Conservation (phyloP, 2,113 vertebrate genomes). For the Aix galericulata region DNA sequence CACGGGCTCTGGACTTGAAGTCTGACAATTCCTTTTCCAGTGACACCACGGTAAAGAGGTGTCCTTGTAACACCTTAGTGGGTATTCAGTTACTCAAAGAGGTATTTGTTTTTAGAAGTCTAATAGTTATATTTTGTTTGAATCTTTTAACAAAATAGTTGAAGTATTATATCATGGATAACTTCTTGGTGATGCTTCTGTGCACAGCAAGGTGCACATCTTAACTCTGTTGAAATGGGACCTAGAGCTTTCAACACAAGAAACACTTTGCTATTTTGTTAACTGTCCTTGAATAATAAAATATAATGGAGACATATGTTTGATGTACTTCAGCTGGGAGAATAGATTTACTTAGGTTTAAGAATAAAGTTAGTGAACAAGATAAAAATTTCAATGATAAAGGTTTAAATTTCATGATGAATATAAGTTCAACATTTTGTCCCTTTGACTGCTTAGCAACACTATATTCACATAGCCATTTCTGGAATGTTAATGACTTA, state of each 20-base stretch:
- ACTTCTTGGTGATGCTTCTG: not conserved
- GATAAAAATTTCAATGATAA: not conserved
- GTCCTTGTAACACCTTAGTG: not conserved
- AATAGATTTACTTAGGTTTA: not conserved
- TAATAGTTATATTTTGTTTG: not conserved
- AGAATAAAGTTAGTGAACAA: not conserved
- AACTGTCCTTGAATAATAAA: not conserved
- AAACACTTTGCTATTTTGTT: not conserved
- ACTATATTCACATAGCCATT: not conserved
- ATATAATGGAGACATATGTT: not conserved
- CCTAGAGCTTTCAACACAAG: not conserved
- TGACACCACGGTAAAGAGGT: not conserved
- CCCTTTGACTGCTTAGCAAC: not conserved
- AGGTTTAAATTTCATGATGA: not conserved
- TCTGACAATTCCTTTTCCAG: not conserved
- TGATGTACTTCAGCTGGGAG: not conserved
- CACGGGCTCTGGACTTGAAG: not conserved
- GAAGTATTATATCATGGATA: not conserved
- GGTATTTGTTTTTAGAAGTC: accelerated
- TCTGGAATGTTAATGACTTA: not conserved
- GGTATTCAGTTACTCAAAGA: not conserved
- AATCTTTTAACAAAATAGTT: not conserved
- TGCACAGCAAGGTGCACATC: not conserved
- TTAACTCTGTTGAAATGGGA: not conserved
- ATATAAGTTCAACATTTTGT: not conserved